Evolutionary conservation across 1,140 invertebrate species (phyloP).

Genomic region (Mamestra configurata): DNA sequence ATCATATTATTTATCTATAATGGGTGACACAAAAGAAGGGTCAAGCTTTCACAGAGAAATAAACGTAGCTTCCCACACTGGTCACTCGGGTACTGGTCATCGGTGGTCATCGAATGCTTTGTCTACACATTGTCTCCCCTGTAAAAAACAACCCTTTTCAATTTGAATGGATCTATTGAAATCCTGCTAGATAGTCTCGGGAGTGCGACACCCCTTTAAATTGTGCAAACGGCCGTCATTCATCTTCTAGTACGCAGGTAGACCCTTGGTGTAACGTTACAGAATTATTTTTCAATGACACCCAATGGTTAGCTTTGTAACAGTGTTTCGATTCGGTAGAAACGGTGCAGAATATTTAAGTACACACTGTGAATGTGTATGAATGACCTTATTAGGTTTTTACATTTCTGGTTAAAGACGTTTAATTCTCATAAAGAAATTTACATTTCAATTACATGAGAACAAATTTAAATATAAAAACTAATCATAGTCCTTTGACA

Average conservation of each 20-base stretch:
- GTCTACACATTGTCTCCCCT: slow-evolving; percentile 74
- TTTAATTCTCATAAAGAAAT: too few relatives aligned
- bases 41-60: slow-evolving; percentile 74
- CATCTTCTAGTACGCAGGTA: slow-evolving; percentile 53
- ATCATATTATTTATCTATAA: slow-evolving; percentile 73
- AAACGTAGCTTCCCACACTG: slow-evolving; percentile 71
- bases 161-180: slow-evolving; percentile 70
- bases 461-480: too few relatives aligned
- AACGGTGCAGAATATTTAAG: too few relatives aligned
- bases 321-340: too few relatives aligned
- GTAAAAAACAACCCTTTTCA: slow-evolving; percentile 78
- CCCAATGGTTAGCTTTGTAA: neutral
- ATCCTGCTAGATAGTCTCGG: slow-evolving; percentile 68
- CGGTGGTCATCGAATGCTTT: slow-evolving; percentile 81
- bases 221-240: slow-evolving; percentile 72
- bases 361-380: too few relatives aligned
- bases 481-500: too few relatives aligned
- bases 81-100: slow-evolving; percentile 82
- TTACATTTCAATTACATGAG: too few relatives aligned
- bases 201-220: slow-evolving; percentile 75
- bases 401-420: too few relatives aligned
- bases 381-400: too few relatives aligned
- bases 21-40: slow-evolving; percentile 71
- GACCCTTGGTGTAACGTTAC: neutral
- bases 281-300: neutral